A percentile compares a stretch with the other conserved stretches of the same genome.
phyloP scores from a whole-genome alignment of 2,797 vertebrate species.

The Syndactyla subalaris region DNA sequence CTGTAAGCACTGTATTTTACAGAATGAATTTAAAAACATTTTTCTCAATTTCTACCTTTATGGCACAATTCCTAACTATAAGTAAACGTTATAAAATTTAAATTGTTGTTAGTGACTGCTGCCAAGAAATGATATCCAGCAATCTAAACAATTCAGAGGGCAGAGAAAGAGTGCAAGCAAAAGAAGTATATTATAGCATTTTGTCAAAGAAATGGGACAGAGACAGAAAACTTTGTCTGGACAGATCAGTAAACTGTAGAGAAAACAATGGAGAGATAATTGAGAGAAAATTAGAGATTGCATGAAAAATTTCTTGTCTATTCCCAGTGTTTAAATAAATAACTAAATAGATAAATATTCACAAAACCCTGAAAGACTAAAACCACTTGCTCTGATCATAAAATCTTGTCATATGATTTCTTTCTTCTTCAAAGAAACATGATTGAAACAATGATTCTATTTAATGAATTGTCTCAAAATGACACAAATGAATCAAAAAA shows the following conservation, averaged over 20 bases:
- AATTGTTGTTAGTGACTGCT: neutral
- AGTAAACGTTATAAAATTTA: constrained; percentile 40
- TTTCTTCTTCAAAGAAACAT: neutral
- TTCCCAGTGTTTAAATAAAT: neutral
- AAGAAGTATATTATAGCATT: neutral
- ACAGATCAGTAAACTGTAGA: neutral
- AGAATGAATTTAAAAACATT: neutral
- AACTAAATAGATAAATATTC: neutral
- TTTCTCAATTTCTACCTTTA: neutral
- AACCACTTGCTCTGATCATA: neutral
- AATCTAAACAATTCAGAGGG: constrained; percentile 5
- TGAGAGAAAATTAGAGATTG: neutral
- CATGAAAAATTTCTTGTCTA: neutral
- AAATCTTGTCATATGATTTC: neutral
- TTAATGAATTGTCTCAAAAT: neutral
- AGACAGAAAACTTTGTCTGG: neutral
- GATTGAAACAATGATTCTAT: neutral
- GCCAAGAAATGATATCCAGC: neutral
- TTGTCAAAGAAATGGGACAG: neutral
- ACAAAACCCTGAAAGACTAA: neutral
- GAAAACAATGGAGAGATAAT: neutral
- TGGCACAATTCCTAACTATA: constrained; percentile 8
- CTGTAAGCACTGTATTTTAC: neutral
- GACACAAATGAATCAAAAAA: neutral
- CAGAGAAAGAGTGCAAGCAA: neutral